Percentiles rank a stretch among this genome's conserved stretches.
Conservation (phyloP, 2,888 invertebrate genomes). For the Aricia artaxerxes region DNA sequence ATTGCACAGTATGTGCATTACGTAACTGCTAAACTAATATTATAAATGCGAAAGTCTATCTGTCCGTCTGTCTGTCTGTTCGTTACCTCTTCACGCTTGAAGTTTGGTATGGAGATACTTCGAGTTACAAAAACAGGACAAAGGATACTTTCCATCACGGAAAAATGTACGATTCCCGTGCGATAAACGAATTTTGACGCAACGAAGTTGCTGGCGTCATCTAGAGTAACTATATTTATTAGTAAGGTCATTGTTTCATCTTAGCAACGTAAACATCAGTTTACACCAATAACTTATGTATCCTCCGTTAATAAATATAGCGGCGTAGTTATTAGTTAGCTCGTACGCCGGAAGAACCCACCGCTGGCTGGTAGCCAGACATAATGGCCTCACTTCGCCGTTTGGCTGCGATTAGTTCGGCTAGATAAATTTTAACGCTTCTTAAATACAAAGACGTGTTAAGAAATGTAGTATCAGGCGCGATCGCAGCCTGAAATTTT, state of each 20-base stretch:
- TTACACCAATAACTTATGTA: constrained; percentile 18
- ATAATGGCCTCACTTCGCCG: constrained; percentile 57
- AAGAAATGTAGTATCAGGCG: constrained; percentile 2
- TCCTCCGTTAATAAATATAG: constrained; percentile 27
- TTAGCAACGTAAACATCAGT: background rate
- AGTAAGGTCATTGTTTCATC: background rate
- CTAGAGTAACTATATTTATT: background rate
- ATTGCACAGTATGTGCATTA: too few species aligned
- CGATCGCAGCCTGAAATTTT: too few species aligned
- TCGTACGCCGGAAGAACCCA: constrained; percentile 42
- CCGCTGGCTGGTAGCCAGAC: constrained; percentile 63
- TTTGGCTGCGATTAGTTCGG: constrained; percentile 66
- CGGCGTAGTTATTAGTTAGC: constrained; percentile 30
- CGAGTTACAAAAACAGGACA: too few species aligned
- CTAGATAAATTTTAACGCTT: constrained; percentile 65
- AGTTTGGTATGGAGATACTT: too few species aligned
- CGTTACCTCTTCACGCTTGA: too few species aligned
- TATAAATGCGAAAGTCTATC: too few species aligned
- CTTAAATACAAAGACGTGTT: constrained; percentile 63
- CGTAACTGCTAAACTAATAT: too few species aligned
- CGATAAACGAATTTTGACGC: too few species aligned
- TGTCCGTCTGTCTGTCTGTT: too few species aligned
- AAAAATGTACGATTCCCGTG: too few species aligned
- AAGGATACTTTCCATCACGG: too few species aligned
- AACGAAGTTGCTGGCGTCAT: too few species aligned